Conservation (phyloP, 1,140 invertebrate species). For the Pseudobourletiella spinata region DNA sequence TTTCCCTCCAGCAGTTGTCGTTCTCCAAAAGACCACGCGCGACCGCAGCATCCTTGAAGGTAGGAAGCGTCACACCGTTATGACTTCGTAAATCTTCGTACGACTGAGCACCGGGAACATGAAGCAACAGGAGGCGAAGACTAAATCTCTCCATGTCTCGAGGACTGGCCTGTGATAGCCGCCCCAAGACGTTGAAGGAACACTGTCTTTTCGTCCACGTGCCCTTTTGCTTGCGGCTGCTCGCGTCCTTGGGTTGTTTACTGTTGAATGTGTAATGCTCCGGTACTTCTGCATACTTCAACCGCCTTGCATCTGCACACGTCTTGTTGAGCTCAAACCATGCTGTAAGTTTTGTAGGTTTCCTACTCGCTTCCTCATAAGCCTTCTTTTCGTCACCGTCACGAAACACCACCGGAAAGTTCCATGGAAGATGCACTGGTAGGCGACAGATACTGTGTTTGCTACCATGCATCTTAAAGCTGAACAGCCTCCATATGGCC, state of each 20-base stretch:
- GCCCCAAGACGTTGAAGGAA: not conserved
- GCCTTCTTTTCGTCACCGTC: conserved; percentile 12
- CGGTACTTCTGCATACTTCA: conserved; percentile 37
- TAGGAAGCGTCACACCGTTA: conserved; percentile 35
- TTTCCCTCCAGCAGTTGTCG: conserved; percentile 37
- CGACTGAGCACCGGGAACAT: conserved; percentile 41
- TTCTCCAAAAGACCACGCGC: conserved; percentile 38
- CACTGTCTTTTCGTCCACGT: conserved; percentile 14
- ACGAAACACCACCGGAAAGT: conserved; percentile 38
- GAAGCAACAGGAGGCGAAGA: conserved; percentile 42
- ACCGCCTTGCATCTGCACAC: not conserved
- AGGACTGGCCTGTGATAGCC: conserved; percentile 29
- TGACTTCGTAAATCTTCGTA: conserved; percentile 41
- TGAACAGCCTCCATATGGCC: conserved; percentile 36
- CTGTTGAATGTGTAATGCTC: conserved; percentile 33
- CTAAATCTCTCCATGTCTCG: conserved; percentile 36
- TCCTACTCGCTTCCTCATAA: not conserved
- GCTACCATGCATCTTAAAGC: conserved; percentile 24
- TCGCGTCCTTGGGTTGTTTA: too few species aligned
- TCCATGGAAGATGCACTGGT: conserved; percentile 44
- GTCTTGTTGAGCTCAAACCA: conserved; percentile 3
- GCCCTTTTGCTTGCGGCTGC: too few species aligned
- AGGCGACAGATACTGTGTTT: conserved; percentile 40
- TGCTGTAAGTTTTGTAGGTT: not conserved
- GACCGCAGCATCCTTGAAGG: conserved; percentile 39